Evolutionary conservation across 2,113 vertebrate genomes (phyloP).

Genomic region (Salvelinus fontinalis): DNA sequence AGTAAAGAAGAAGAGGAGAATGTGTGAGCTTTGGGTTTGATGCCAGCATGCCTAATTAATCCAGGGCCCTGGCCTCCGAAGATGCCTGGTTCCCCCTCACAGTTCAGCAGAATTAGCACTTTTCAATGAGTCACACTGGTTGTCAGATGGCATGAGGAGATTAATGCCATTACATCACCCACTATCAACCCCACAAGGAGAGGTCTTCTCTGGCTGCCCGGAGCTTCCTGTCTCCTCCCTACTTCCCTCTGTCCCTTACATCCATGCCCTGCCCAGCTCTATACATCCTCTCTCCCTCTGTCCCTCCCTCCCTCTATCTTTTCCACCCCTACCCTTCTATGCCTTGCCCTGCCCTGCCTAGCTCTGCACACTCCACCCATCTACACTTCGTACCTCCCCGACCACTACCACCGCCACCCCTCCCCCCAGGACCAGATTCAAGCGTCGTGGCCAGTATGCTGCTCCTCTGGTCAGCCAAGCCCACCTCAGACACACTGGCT

Average conservation of each 20-base stretch:
- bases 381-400: slow-evolving; percentile 11
- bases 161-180: slow-evolving; percentile 75
- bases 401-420: not conserved
- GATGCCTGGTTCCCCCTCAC: slow-evolving; percentile 65
- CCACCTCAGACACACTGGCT: slow-evolving; percentile 12
- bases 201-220: slow-evolving; percentile 55
- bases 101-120: slow-evolving; percentile 73
- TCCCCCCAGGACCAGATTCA: slow-evolving; percentile 22
- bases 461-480: slow-evolving; percentile 24
- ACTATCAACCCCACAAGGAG: slow-evolving; percentile 55
- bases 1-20: slow-evolving; percentile 48
- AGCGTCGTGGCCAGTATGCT: slow-evolving; percentile 32
- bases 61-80: slow-evolving; percentile 59
- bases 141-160: slow-evolving; percentile 73
- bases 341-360: slow-evolving; percentile 39
- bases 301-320: slow-evolving; percentile 39
- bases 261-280: slow-evolving; percentile 45
- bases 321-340: slow-evolving; percentile 44
- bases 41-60: slow-evolving; percentile 68
- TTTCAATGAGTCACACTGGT: slow-evolving; percentile 64
- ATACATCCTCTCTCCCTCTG: slow-evolving; percentile 32
- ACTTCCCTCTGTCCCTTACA: slow-evolving; percentile 14
- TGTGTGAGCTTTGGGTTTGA: slow-evolving; percentile 32
- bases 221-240: slow-evolving; percentile 48
- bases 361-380: slow-evolving; percentile 24